These are phyloP conservation scores for Drosophila orosa DNA, from an alignment of 1,140 invertebrate species.

Conservation along the genomic window DNA sequence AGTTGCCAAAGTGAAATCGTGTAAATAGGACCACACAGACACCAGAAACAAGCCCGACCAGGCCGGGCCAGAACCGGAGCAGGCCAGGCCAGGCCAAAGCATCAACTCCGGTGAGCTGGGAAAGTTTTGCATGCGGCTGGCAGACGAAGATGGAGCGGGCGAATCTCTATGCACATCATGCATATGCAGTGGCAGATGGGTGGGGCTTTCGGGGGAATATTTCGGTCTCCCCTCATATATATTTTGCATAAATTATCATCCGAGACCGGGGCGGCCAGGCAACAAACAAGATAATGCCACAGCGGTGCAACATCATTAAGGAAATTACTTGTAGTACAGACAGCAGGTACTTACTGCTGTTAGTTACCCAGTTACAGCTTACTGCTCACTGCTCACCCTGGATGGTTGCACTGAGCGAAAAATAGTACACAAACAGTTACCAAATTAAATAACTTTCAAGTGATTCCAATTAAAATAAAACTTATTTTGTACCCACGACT, in stretches of 20 bases:
- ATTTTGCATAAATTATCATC: slow-evolving; percentile 81
- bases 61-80: slow-evolving; percentile 30
- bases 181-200: slow-evolving; percentile 32
- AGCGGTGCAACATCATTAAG: slow-evolving; percentile 80
- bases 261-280: slow-evolving; percentile 32
- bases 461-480: neutral
- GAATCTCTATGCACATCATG: slow-evolving; percentile 48
- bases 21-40: slow-evolving; percentile 80
- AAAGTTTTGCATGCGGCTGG: slow-evolving; percentile 61
- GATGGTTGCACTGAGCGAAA: slow-evolving; percentile 11
- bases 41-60: slow-evolving; percentile 45
- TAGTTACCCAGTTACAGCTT: slow-evolving; percentile 32
- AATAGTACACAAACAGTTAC: neutral
- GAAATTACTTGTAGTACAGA: slow-evolving; percentile 77
- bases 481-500: too few species aligned
- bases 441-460: too few species aligned
- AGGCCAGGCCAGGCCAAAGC: slow-evolving; percentile 21
- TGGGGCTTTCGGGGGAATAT: slow-evolving; percentile 18
- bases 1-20: slow-evolving; percentile 74
- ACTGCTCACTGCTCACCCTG: slow-evolving; percentile 13
- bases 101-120: slow-evolving; percentile 35
- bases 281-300: slow-evolving; percentile 80
- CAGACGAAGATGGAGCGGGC: slow-evolving; percentile 40
- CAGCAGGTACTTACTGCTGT: slow-evolving; percentile 65
- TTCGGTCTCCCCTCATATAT: slow-evolving; percentile 55